These are phyloP conservation scores for Luperina nickerlii DNA, from an alignment of 2,888 invertebrate species.

Conservation along the genomic window DNA sequence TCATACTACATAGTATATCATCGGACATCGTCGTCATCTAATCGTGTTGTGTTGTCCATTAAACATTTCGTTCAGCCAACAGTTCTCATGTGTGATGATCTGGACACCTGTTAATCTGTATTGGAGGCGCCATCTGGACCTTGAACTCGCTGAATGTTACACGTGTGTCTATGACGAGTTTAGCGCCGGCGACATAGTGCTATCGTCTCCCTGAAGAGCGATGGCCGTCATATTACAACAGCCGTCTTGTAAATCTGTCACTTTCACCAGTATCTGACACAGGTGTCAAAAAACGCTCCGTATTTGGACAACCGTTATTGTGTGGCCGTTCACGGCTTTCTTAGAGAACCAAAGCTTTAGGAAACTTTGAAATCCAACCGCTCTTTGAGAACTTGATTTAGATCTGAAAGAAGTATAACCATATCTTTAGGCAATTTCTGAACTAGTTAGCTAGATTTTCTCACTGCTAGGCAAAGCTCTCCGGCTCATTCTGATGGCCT, in stretches of 20 bases:
- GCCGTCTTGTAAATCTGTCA: background rate
- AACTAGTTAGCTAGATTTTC: background rate
- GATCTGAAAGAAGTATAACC: background rate
- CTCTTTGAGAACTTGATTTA: too few species aligned
- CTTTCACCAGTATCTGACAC: background rate
- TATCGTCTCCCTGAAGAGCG: background rate
- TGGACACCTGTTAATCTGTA: conserved; percentile 29
- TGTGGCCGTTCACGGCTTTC: background rate
- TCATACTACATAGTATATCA: background rate
- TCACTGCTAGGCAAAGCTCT: background rate
- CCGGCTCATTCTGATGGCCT: background rate
- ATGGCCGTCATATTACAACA: background rate
- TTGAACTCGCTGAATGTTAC: conserved; percentile 26
- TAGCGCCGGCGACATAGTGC: background rate
- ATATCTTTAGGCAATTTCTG: background rate
- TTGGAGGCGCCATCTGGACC: conserved; percentile 21
- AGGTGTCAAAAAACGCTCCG: background rate
- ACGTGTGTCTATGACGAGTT: conserved; percentile 14
- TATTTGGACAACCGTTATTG: too few species aligned
- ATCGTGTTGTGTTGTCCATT: background rate
- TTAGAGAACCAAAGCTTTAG: background rate
- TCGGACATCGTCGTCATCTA: too few species aligned
- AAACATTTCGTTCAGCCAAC: conserved; percentile 14
- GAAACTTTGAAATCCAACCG: too few species aligned
- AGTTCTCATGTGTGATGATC: conserved; percentile 17